Conservation (phyloP, 2,888 invertebrate genomes). For the Diadegma fenestrale region DNA sequence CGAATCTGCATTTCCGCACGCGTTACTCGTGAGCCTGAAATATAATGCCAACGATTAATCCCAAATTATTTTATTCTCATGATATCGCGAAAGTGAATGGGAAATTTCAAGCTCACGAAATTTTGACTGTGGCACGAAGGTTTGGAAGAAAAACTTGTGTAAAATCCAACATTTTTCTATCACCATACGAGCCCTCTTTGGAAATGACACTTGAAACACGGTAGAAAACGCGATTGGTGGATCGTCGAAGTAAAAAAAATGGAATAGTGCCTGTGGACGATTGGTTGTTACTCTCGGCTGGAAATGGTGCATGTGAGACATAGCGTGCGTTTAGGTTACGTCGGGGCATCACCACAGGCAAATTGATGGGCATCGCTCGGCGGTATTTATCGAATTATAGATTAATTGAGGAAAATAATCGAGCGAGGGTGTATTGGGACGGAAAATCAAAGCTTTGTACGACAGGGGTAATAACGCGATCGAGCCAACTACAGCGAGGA, state of each 20-base stretch:
- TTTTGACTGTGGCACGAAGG: neutral
- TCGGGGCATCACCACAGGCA: conserved; percentile 54
- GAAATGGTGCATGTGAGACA: neutral
- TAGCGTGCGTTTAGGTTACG: conserved; percentile 20
- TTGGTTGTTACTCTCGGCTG: neutral
- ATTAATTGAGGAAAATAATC: conserved; percentile 78
- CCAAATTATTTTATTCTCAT: neutral
- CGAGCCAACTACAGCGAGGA: conserved; percentile 51
- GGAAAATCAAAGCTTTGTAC: conserved; percentile 78
- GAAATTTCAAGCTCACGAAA: neutral
- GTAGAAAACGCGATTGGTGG: neutral
- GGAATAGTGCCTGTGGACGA: conserved; percentile 39
- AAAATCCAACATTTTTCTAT: neutral
- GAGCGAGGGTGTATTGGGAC: conserved; percentile 72
- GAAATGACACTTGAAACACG: neutral
- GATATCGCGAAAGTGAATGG: neutral
- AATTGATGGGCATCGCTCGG: conserved; percentile 73
- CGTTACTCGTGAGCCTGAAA: too few relatives aligned
- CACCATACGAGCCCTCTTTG: neutral
- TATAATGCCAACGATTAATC: neutral
- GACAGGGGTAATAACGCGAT: conserved; percentile 72
- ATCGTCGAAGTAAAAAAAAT: conserved; percentile 18
- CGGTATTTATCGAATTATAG: conserved; percentile 78
- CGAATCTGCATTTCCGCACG: too few relatives aligned
- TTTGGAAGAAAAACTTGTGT: neutral